phyloP scores from a whole-genome alignment of 64 coral and sea anemone genomes.

The Hydrozoanthus tunicans region DNA sequence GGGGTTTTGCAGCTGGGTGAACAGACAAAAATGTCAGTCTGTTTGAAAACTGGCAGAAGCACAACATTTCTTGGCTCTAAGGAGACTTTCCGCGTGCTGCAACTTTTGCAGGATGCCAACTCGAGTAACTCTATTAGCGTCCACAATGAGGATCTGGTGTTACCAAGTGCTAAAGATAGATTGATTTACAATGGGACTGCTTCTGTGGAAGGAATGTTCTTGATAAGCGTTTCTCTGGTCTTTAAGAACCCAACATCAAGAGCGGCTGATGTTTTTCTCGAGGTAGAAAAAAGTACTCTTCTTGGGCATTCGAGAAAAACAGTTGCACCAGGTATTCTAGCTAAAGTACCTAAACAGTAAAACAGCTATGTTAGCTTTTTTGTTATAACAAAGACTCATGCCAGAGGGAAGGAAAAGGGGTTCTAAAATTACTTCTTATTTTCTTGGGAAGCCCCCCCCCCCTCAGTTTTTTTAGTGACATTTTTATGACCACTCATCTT shows the following conservation, averaged over 20 bases:
- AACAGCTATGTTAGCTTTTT: no score
- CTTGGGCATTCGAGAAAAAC: conserved; percentile 15
- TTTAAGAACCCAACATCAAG: conserved; percentile 47
- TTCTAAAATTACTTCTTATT: no score
- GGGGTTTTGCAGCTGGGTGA: conserved; percentile 9
- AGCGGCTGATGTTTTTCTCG: conserved; percentile 28
- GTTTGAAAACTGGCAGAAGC: not conserved
- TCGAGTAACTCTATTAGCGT: conserved; percentile 13
- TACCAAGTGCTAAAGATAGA: conserved; percentile 15
- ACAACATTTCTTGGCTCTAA: conserved; percentile 13
- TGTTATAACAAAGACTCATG: no score
- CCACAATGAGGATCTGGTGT: not conserved
- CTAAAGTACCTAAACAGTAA: no score
- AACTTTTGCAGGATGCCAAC: conserved; percentile 34
- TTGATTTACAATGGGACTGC: conserved; percentile 35
- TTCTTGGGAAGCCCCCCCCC: no score
- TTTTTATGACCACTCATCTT: no score
- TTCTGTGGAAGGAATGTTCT: conserved; percentile 27
- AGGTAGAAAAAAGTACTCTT: not conserved
- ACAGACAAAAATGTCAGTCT: conserved; percentile 27
- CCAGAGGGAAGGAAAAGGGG: no score
- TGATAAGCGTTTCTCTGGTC: conserved; percentile 11
- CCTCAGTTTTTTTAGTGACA: no score
- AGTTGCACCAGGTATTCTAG: not conserved
- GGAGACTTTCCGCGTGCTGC: conserved; percentile 35